phyloP scores from a whole-genome alignment of 2,113 vertebrate species.

The Chitala chitala region DNA sequence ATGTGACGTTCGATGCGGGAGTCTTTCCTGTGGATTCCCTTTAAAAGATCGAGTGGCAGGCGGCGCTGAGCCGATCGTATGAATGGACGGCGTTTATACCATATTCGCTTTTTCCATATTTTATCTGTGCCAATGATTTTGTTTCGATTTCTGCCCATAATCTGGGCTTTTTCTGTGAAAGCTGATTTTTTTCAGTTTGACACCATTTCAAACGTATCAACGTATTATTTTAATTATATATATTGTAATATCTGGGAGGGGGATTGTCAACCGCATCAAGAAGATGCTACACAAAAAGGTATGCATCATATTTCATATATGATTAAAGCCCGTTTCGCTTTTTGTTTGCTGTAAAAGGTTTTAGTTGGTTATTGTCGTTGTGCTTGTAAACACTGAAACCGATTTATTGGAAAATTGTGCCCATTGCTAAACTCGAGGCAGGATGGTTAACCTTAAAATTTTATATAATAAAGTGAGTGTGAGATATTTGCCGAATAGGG shows the following conservation, averaged over 20 bases:
- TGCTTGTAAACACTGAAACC: too few species aligned
- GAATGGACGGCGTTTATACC: slow-evolving; percentile 1
- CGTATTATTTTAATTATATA: slow-evolving; percentile 70
- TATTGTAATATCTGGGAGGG: slow-evolving; percentile 73
- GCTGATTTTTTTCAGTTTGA: slow-evolving; percentile 61
- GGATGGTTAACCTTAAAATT: too few species aligned
- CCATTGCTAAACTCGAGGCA: too few species aligned
- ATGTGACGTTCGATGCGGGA: slow-evolving; percentile 21
- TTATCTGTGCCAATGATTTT: slow-evolving; percentile 44
- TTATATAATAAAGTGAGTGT: too few species aligned
- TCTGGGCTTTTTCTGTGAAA: slow-evolving; percentile 47
- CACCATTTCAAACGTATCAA: slow-evolving; percentile 64
- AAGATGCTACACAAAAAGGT: slow-evolving; percentile 68
- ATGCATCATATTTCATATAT: slow-evolving; percentile 4
- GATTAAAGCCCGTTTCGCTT: background rate
- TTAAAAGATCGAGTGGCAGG: background rate
- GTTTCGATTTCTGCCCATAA: slow-evolving; percentile 40
- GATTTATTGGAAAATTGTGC: too few species aligned
- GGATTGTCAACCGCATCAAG: slow-evolving; percentile 66
- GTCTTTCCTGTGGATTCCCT: background rate
- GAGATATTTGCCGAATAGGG: too few species aligned
- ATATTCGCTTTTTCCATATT: background rate
- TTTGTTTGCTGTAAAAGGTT: background rate
- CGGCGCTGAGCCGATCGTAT: background rate
- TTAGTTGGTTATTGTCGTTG: too few species aligned